Base-by-base conservation (phyloP, 53 echinoderm and acorn worm species). In the Pentamera pediparva region DNA sequence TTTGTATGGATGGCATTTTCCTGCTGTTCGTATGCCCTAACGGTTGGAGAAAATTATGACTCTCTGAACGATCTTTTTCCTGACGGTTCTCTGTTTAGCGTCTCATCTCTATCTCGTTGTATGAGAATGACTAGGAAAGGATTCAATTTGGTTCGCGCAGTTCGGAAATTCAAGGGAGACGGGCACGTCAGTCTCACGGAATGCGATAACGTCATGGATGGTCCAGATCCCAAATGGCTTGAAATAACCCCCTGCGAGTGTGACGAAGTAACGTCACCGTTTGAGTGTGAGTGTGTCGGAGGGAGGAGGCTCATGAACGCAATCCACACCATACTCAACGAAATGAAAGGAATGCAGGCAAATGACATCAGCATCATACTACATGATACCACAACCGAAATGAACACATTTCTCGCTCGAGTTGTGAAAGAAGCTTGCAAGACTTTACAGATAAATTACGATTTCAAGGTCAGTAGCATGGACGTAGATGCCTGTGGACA, bases 121-220 rank as follows among this genome's bases (percentile, higher is more conserved):
- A 70, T 70, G 70, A 70, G 70, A 20, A 70, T 29, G 30, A 43
- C 49, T 3, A 70, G 70, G 11, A 70, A 70, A 33, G 70, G 70
- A 20, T 70, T 70, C 30, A 29, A 15, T 18, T 32, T 70, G 30
- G 50, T 51, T 12, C 70, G 51, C 9, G 50, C 70, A 17, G 50
- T 70, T 3, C 30, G 70, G n/a, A 48, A 70, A 30, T 70, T 50
- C 18, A 70, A 70, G 35, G 70, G 70, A 15, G 70, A 70, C 35
- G 70, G 70, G 30, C 52, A 32, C 20, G 25, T 28, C 25, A 48
- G 17, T 48, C 2, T 48, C 18, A 30, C 70, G 1, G 31, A 28
- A 48, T 48, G 3, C 50, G 70, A 51, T 4, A 70, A 70, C 50
- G 70, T 22, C 4, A 18, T 70, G 17, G 70, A 70, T 32, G 70